Evolutionary conservation across 2,797 vertebrate genomes (phyloP).

Genomic region (Poliocrania exsul): DNA sequence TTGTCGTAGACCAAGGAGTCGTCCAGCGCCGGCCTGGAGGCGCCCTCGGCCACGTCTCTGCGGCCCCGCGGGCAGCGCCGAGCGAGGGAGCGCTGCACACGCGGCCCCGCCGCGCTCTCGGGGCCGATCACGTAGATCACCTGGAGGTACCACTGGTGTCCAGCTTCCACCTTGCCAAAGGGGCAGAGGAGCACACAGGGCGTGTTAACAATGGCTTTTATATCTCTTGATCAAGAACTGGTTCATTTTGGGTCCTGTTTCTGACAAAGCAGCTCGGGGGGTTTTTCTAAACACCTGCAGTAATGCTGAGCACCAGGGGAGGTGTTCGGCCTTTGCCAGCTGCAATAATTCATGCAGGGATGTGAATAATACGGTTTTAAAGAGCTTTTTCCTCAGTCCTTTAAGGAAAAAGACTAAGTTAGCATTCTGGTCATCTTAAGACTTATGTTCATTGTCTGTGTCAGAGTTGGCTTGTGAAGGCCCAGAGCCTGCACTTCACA

Average conservation of each 20-base stretch:
- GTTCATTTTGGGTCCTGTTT: fast-evolving
- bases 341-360: not conserved
- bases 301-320: not conserved
- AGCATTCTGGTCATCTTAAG: too few species aligned
- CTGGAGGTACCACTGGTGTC: slow-evolving; percentile 98
- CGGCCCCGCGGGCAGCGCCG: slow-evolving; percentile 75
- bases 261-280: not conserved
- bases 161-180: slow-evolving; percentile 89
- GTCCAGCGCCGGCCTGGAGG: slow-evolving; percentile 80
- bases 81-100: slow-evolving; percentile 86
- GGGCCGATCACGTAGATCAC: slow-evolving; percentile 96
- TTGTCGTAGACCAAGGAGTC: slow-evolving; percentile 97
- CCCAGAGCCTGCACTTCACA: not conserved
- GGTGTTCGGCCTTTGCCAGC: not conserved
- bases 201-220: fast-evolving
- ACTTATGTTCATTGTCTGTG: not conserved
- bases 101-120: slow-evolving; percentile 83
- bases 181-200: not conserved
- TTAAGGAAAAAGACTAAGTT: not conserved
- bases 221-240: fast-evolving
- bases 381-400: not conserved
- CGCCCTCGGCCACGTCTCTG: slow-evolving; percentile 83
- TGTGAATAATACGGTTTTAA: not conserved
- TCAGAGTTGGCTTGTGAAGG: not conserved
- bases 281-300: not conserved